phyloP scores from a whole-genome alignment of 2,888 invertebrate species.

The Lycocerus yunnanus region DNA sequence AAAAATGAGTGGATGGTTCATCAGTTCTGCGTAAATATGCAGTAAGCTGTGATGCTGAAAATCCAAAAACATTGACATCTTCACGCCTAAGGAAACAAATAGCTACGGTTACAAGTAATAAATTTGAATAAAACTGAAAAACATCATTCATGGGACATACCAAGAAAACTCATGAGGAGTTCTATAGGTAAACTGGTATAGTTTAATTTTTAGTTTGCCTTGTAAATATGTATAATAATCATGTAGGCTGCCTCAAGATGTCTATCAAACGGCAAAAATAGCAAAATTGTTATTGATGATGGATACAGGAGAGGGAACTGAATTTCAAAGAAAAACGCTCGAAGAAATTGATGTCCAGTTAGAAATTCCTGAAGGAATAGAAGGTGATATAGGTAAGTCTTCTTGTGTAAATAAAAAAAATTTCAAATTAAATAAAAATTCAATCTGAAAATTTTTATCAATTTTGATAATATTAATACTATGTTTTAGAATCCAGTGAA shows the following conservation, averaged over 20 bases:
- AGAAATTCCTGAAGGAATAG: conserved; percentile 2
- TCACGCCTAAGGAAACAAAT: conserved; percentile 38
- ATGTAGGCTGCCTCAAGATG: conserved; percentile 19
- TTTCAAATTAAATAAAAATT: too few species aligned
- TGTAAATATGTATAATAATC: background rate
- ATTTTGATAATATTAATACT: too few species aligned
- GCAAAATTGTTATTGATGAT: too few species aligned
- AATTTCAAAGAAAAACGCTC: conserved; percentile 16
- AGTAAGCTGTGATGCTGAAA: conserved; percentile 27
- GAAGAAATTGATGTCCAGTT: conserved; percentile 19
- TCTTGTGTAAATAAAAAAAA: background rate
- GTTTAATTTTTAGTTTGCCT: background rate
- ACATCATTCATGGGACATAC: conserved; percentile 34
- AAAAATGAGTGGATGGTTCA: conserved; percentile 36
- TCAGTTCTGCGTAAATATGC: conserved; percentile 33
- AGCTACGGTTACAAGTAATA: conserved; percentile 35
- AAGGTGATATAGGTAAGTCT: background rate
- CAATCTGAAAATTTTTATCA: too few species aligned
- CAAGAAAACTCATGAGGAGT: conserved; percentile 33
- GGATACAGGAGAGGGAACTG: conserved; percentile 13
- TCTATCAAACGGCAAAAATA: conserved; percentile 19
- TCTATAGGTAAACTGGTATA: conserved; percentile 9
- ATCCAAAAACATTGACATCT: conserved; percentile 31
- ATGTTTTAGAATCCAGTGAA: too few species aligned
- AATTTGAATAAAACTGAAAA: conserved; percentile 27